phyloP scores from a whole-genome alignment of 1,140 invertebrate species.

The Drosophila nasuta region DNA sequence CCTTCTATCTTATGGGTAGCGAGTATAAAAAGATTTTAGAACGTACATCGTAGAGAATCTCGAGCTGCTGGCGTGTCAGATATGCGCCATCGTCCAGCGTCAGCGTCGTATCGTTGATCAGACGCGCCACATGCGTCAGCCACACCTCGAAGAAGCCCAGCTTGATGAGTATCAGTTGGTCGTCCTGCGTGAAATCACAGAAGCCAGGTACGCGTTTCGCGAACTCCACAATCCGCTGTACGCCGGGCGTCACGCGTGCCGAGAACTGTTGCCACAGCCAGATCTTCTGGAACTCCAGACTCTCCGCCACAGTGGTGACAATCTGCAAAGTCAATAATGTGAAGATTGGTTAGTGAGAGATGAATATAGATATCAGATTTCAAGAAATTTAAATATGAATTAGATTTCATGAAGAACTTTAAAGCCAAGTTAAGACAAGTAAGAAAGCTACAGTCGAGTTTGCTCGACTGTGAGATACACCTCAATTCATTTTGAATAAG shows the following conservation, averaged over 20 bases:
- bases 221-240: slow-evolving; percentile 97
- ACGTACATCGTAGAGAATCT: slow-evolving; percentile 97
- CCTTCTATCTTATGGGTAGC: too few relatives aligned
- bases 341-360: neutral
- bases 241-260: slow-evolving; percentile 91
- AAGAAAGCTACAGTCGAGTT: too few relatives aligned
- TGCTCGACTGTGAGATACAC: too few relatives aligned
- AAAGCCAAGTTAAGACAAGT: too few relatives aligned
- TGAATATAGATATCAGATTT: neutral
- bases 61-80: slow-evolving; percentile 93
- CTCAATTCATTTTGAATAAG: too few relatives aligned
- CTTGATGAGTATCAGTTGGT: slow-evolving; percentile 97
- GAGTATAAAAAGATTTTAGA: too few relatives aligned
- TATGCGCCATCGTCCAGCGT: slow-evolving; percentile 97
- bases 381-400: too few relatives aligned
- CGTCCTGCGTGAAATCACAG: slow-evolving; percentile 94
- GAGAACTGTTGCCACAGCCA: slow-evolving; percentile 93
- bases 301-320: slow-evolving; percentile 88
- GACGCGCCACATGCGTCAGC: slow-evolving; percentile 93
- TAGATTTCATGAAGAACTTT: too few relatives aligned
- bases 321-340: slow-evolving; percentile 76
- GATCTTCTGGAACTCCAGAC: slow-evolving; percentile 89
- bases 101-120: slow-evolving; percentile 92
- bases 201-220: slow-evolving; percentile 97
- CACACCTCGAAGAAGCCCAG: slow-evolving; percentile 98